Base-by-base conservation (phyloP, 2,888 invertebrate species). In the Phoronis australis region DNA sequence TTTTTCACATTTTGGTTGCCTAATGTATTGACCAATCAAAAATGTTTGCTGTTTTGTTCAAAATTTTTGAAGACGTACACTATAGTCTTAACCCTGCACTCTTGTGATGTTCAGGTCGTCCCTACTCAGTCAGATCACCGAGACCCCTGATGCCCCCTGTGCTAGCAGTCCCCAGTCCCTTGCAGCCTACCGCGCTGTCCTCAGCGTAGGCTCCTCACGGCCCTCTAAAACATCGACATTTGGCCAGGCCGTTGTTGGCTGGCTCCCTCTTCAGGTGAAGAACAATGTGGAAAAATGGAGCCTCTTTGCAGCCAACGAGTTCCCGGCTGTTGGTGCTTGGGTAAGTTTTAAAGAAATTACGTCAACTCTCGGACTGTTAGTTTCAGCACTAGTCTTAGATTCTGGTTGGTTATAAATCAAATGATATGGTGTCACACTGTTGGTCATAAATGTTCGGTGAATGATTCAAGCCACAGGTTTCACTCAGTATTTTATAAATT, bases 241-340 rank as follows among this genome's bases (percentile, higher is more conserved):
- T 18, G 83, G 82, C 50, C 62, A 79, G 12, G 82, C 82, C 52
- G 75, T 84, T 42, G 80, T 80, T 50, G 76, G 79, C 4, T 73
- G 81, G 27, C 71, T 84, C 50, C 85, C 85, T 1, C 76, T 60
- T 21, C 56, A 71, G 21, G 80, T 85, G 1, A 78, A 81, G 38
- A 79, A 81, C 25, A 81, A 82, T 2, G 73, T 85, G 25, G 84
- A 84, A 56, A 82, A 83, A 56, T 85, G 85, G 84, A 83, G 82
- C 64, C 76, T 77, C 3, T 80, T 79, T 37, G 60, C 56, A 23
- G 76, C 82, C 27, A 79, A 82, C 48, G 83, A 83, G 54, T 82
- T 83, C 46, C 81, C 82, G 20, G 63, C 69, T 52, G 63, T 69
- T 26, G 71, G 70, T 27, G 72, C 75, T 35, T 83, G 83, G 83